These are phyloP conservation scores for Neria commutata DNA, from an alignment of 2,888 invertebrate species.

Conservation along the genomic window DNA sequence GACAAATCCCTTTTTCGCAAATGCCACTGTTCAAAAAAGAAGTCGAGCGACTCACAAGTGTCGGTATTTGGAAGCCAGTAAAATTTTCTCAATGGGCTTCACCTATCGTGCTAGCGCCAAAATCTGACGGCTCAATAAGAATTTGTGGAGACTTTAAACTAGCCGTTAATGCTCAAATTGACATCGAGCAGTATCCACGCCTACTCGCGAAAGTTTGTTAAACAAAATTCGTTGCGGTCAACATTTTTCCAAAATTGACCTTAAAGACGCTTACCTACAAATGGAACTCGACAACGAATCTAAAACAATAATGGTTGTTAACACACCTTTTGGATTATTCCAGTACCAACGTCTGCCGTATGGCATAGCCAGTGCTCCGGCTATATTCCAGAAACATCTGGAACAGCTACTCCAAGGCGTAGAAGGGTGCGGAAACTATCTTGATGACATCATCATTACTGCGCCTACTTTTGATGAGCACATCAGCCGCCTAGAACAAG, in stretches of 20 bases:
- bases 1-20: slow-evolving; percentile 6
- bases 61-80: slow-evolving; percentile 13
- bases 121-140: slow-evolving; percentile 7
- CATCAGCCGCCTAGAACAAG: neutral
- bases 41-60: slow-evolving; percentile 1
- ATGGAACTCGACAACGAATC: slow-evolving; percentile 20
- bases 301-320: slow-evolving; percentile 7
- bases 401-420: slow-evolving; percentile 19
- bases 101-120: slow-evolving; percentile 12
- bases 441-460: slow-evolving; percentile 19
- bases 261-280: slow-evolving; percentile 12
- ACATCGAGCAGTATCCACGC: slow-evolving; percentile 35
- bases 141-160: slow-evolving; percentile 21
- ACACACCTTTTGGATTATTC: slow-evolving; percentile 16
- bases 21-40: slow-evolving; percentile 8
- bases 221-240: slow-evolving; percentile 3
- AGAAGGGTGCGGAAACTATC: slow-evolving; percentile 11
- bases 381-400: slow-evolving; percentile 20
- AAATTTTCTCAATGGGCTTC: slow-evolving; percentile 13
- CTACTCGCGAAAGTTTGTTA: slow-evolving; percentile 11
- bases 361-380: slow-evolving; percentile 24
- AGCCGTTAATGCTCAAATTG: slow-evolving; percentile 16
- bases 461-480: slow-evolving; percentile 12
- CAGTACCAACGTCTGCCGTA: slow-evolving; percentile 24
- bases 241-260: slow-evolving; percentile 13